Conservation (phyloP, 92 coral and sea anemone species). For the Bergia puertoricense region DNA sequence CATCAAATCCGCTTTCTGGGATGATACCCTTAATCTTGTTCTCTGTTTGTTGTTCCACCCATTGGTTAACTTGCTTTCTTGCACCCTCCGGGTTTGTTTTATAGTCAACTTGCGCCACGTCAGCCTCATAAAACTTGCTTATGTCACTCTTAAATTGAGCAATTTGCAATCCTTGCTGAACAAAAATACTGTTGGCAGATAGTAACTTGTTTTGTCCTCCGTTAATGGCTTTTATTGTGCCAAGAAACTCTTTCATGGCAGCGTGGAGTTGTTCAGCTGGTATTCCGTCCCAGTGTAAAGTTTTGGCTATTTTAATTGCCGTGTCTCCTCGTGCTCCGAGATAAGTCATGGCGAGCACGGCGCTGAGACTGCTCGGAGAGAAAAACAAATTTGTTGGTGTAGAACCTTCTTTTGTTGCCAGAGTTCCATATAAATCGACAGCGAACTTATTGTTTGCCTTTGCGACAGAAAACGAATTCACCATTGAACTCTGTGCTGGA, state of each 20-base stretch:
- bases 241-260: conserved; percentile 70
- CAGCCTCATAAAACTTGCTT: conserved; percentile 65
- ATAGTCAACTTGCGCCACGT: conserved; percentile 76
- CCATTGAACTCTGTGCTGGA: neutral
- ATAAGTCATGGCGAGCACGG: conserved; percentile 86
- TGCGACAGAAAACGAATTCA: conserved; percentile 4
- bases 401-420: conserved; percentile 13
- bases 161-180: conserved; percentile 71
- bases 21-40: conserved; percentile 78
- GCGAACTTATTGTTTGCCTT: conserved; percentile 63
- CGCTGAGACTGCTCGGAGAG: conserved; percentile 80
- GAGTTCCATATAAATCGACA: conserved; percentile 56
- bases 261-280: conserved; percentile 49
- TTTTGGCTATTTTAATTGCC: conserved; percentile 60
- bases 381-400: conserved; percentile 73
- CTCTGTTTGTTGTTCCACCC: conserved; percentile 85
- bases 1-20: conserved; percentile 68
- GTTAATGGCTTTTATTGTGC: conserved; percentile 49
- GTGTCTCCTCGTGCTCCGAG: conserved; percentile 90
- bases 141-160: conserved; percentile 55
- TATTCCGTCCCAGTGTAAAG: conserved; percentile 57
- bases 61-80: conserved; percentile 69
- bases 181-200: conserved; percentile 79
- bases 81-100: conserved; percentile 57
- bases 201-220: conserved; percentile 63